Evolutionary conservation across 2,797 vertebrate species (phyloP).

Genomic region (Petrocephalus sullivani): DNA sequence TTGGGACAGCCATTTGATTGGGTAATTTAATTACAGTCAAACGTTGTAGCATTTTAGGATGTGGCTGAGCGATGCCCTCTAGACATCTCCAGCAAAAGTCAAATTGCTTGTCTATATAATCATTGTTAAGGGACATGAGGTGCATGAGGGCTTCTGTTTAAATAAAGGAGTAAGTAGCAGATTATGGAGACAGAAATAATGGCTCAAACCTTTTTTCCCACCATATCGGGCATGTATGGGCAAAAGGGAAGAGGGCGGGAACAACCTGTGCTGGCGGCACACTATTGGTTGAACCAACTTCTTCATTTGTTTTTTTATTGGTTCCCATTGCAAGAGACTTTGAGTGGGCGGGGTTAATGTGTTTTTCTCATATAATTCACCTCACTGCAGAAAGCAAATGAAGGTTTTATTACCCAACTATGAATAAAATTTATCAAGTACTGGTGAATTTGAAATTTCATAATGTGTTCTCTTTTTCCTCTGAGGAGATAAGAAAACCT

Average conservation of each 20-base stretch:
- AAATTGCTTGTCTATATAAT: neutral
- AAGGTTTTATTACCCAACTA: neutral
- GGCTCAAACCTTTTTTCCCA: neutral
- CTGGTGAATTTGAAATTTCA: neutral
- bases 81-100: neutral
- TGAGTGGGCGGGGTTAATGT: neutral
- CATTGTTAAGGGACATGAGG: neutral
- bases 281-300: neutral
- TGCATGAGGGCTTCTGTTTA: no score
- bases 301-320: neutral
- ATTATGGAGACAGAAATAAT: neutral
- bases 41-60: constrained; percentile 19
- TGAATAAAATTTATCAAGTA: neutral
- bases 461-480: constrained; percentile 35
- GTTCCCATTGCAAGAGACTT: neutral
- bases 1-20: constrained; percentile 17
- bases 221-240: neutral
- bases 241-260: neutral
- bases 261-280: neutral
- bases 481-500: constrained; percentile 89
- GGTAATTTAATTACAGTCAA: constrained; percentile 23
- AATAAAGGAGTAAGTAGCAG: neutral
- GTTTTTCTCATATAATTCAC: neutral
- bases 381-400: neutral
- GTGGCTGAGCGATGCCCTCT: neutral